phyloP scores from a whole-genome alignment of 2,797 vertebrate species.

The Pithecia hirsuta region DNA sequence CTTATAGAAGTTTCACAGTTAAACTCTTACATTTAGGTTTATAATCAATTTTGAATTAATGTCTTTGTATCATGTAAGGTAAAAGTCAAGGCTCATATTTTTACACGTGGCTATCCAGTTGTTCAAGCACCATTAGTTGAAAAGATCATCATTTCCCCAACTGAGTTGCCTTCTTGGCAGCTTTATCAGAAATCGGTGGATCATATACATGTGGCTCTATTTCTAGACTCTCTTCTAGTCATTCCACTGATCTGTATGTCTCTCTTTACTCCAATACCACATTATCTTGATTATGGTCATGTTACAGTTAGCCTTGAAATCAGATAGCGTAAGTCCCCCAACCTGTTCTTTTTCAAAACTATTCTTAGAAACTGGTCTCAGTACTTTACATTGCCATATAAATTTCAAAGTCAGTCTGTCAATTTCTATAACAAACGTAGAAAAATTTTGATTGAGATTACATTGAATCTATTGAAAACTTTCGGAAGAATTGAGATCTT shows the following conservation, averaged over 20 bases:
- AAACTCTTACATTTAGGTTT: not conserved
- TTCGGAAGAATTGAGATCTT: not conserved
- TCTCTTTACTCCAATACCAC: not conserved
- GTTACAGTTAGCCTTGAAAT: not conserved
- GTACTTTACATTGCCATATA: not conserved
- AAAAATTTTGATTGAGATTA: not conserved
- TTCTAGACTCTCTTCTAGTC: not conserved
- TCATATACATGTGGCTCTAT: not conserved
- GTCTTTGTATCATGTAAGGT: not conserved
- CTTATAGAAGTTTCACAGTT: not conserved
- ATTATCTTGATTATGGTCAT: not conserved
- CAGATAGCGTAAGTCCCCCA: not conserved
- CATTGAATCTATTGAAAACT: constrained; percentile 10
- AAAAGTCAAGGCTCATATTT: not conserved
- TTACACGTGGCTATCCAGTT: not conserved
- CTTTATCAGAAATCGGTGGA: not conserved
- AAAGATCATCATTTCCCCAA: not conserved
- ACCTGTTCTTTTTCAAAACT: constrained; percentile 31
- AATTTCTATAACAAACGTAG: constrained; percentile 18
- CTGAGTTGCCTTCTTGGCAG: not conserved
- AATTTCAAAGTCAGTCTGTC: not conserved
- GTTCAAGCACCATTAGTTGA: not conserved
- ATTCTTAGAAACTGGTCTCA: not conserved
- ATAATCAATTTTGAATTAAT: not conserved
- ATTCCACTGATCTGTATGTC: not conserved